Percentiles rank a stretch among this genome's conserved stretches.
Evolutionary conservation across 35 echinoderm and acorn worm species (phyloP).

Genomic region (Holothuria glaberrima): DNA sequence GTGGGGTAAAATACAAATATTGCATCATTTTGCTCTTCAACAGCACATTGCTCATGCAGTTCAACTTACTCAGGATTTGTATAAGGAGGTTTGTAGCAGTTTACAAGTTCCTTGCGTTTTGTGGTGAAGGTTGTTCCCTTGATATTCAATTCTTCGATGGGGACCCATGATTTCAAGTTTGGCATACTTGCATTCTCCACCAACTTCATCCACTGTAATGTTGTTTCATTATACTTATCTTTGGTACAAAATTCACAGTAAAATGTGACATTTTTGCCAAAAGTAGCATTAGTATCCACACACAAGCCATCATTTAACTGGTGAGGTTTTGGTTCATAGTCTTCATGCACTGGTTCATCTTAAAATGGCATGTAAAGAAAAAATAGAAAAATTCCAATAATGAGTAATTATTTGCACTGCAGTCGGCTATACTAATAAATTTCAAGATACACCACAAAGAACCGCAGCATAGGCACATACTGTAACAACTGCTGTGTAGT

Average conservation of each 20-base stretch:
- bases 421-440: too few relatives aligned
- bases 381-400: background rate
- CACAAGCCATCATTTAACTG: constrained; percentile 21
- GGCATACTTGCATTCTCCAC: background rate
- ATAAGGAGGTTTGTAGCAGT: background rate
- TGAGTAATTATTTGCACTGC: background rate
- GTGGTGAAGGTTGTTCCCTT: constrained; percentile 9
- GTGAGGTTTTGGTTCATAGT: constrained; percentile 15
- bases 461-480: background rate
- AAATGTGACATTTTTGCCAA: constrained; percentile 8
- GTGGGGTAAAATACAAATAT: background rate
- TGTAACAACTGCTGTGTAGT: background rate
- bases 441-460: background rate
- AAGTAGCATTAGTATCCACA: background rate
- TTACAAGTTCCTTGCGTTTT: constrained; percentile 16
- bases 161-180: background rate
- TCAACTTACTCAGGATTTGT: background rate
- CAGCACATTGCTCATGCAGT: background rate
- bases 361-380: background rate
- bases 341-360: constrained; percentile 2
- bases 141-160: constrained; percentile 14
- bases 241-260: constrained; percentile 48
- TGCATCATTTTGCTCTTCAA: background rate
- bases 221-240: constrained; percentile 2
- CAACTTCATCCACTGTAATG: constrained; percentile 27